Evolutionary conservation across 2,113 vertebrate genomes (phyloP).

Genomic region (Tychaedon coryphoeus): DNA sequence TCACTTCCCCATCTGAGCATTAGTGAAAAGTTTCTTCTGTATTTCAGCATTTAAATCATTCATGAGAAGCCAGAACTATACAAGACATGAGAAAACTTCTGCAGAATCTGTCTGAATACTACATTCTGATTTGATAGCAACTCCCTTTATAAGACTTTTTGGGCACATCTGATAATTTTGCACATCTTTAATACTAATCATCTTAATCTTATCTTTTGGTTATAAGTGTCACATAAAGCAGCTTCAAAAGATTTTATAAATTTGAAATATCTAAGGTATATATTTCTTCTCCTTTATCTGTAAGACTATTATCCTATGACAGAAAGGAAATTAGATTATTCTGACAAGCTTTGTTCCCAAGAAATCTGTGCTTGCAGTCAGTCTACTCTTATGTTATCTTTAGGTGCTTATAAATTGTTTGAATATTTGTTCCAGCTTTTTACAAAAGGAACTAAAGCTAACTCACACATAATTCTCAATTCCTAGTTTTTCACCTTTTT

Average conservation of each 20-base stretch:
- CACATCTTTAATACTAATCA: not conserved
- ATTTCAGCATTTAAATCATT: not conserved
- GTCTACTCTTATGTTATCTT: not conserved
- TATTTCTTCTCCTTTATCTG: not conserved
- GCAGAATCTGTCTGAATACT: not conserved
- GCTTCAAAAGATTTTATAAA: slow-evolving; percentile 11
- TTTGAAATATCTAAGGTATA: not conserved
- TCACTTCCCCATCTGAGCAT: not conserved
- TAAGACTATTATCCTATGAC: not conserved
- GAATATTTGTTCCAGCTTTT: slow-evolving; percentile 19
- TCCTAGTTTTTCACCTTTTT: not conserved
- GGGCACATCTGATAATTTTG: not conserved
- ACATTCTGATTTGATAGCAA: not conserved
- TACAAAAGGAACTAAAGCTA: not conserved
- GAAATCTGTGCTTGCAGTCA: not conserved
- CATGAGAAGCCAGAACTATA: not conserved
- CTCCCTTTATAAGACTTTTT: not conserved
- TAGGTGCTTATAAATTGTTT: slow-evolving; percentile 3
- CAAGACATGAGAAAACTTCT: not conserved
- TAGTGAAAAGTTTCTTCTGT: not conserved
- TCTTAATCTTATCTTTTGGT: not conserved
- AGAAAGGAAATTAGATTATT: slow-evolving; percentile 24
- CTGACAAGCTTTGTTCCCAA: not conserved
- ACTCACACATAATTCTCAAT: not conserved
- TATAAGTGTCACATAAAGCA: not conserved